Percentiles rank a stretch among this genome's conserved stretches.
Evolutionary conservation across 2,113 vertebrate genomes (phyloP).

Genomic region (Pygoscelis adeliae): DNA sequence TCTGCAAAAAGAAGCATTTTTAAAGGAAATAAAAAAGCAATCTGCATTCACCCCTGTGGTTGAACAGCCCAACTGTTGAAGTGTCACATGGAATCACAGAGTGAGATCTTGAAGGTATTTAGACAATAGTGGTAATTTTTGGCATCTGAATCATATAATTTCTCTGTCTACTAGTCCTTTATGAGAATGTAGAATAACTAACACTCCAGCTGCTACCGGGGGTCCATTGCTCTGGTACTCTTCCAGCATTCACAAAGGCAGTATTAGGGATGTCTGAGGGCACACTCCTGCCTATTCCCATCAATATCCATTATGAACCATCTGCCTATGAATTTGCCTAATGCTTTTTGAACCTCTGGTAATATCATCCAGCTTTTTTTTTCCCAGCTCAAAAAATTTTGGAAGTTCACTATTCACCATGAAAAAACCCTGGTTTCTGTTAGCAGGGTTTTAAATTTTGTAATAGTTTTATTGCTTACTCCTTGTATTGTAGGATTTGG

Average conservation of each 20-base stretch:
- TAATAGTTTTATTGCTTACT: not conserved
- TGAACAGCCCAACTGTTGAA: not conserved
- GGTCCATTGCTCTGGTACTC: not conserved
- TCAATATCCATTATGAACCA: not conserved
- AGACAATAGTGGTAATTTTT: not conserved
- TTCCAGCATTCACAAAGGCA: not conserved
- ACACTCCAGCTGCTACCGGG: too few species aligned
- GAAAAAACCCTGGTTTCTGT: not conserved
- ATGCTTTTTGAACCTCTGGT: not conserved
- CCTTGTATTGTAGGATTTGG: not conserved
- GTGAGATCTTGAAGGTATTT: not conserved
- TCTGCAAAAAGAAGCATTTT: not conserved
- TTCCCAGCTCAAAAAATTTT: not conserved
- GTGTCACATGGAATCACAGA: not conserved
- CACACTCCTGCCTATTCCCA: not conserved
- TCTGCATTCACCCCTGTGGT: not conserved
- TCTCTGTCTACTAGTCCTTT: not conserved
- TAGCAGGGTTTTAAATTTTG: not conserved
- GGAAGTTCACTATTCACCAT: not conserved
- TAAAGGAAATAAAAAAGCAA: not conserved
- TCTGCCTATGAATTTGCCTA: not conserved
- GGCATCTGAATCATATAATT: not conserved
- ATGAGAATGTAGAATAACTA: not conserved
- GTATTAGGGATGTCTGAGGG: not conserved
- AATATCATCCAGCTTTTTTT: not conserved